Base-by-base conservation (phyloP, 1,140 invertebrate genomes). In the Drosophila subpulchrella region DNA sequence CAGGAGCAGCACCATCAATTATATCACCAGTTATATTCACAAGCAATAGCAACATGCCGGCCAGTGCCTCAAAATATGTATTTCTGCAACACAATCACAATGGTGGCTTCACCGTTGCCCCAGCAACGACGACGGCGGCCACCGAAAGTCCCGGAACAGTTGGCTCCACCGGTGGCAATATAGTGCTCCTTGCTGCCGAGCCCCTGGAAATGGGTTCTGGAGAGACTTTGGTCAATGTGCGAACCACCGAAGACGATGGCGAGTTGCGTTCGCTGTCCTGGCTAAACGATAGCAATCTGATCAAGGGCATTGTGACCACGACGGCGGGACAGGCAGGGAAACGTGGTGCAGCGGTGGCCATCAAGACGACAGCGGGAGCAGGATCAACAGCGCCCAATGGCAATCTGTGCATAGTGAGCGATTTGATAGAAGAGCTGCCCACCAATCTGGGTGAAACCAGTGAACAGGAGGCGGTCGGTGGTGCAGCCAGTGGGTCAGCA, bases 251-350 rank as follows among this genome's bases (percentile, higher is more conserved):
- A 15, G 86, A 91, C 48, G 97, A 98, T 86, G 97, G 98, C 78
- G 98, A 99, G 84, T 93, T 99, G 32, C 98, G 97, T 2, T 96
- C 96, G 63, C 93, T 99, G 1, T 95, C 96, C 51, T 99, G 98
- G 97, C 93, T 99, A 10, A 97, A 98, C 91, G 97, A 98, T 92
- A 96, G 95, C 80, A 98, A 99, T 93, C 93, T 98, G 73, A 94
- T 98, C 10, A 97, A 98, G 94, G 95, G 96, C 94, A 93, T 85
- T 78, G 89, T 92, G 27, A 75, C 88, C 3, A 83, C 68, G 53
- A 53, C 46, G 11, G 66, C 38, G 24, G 47, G 55, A 4, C 38
- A 46, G 15, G 61, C 41, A 12, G 36, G 30, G 6, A 74, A 74
- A 5, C 55, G 58, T 20, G 58, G 55, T 20, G 67, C 58, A 8